These are phyloP conservation scores for Dendrophyllia cribrosa DNA, from an alignment of 64 coral and sea anemone genomes.

Conservation along the genomic window DNA sequence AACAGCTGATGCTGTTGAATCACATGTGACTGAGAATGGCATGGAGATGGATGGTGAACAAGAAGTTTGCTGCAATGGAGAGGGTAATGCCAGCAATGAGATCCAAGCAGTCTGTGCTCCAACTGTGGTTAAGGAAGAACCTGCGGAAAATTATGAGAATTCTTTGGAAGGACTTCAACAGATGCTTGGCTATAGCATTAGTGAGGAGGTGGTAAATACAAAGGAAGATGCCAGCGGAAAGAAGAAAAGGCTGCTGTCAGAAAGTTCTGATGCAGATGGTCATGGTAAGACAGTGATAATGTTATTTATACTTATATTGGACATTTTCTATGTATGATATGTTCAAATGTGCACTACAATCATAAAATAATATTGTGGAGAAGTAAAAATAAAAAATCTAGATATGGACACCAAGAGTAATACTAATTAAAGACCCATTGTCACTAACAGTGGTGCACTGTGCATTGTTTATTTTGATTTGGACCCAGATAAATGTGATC, in stretches of 20 bases:
- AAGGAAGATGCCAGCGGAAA: background rate
- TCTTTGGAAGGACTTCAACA: constrained; percentile 18
- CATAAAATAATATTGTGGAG: too few species aligned
- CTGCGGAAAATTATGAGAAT: background rate
- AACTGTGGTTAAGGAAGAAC: background rate
- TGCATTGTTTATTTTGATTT: too few species aligned
- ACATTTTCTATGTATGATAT: too few species aligned
- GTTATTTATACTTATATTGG: too few species aligned
- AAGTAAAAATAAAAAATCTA: too few species aligned
- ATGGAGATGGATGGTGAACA: background rate
- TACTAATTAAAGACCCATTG: too few species aligned
- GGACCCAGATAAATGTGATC: too few species aligned
- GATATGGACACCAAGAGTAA: too few species aligned
- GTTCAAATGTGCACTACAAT: too few species aligned
- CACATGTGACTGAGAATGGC: background rate
- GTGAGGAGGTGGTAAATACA: background rate
- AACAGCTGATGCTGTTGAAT: background rate
- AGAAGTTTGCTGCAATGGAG: background rate
- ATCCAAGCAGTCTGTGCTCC: background rate
- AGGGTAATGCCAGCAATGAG: background rate
- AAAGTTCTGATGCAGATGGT: constrained; percentile 25
- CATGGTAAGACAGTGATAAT: background rate
- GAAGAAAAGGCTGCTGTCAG: constrained; percentile 22
- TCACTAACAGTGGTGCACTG: too few species aligned
- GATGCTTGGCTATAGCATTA: constrained; percentile 13